Evolutionary conservation across 2,797 vertebrate genomes (phyloP).

Genomic region (Danio choprae): DNA sequence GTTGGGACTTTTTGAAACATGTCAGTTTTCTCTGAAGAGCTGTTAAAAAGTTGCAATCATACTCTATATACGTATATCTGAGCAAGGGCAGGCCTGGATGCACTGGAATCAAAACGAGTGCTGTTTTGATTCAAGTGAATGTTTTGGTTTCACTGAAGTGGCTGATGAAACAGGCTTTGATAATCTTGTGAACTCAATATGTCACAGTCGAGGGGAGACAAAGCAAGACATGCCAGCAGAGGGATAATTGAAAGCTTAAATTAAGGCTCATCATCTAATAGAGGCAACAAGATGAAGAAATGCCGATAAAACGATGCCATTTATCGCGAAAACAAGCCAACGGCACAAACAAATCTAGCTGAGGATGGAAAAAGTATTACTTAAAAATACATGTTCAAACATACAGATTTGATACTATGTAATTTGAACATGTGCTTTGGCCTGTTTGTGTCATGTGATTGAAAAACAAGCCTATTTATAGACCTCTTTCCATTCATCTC

Average conservation of each 20-base stretch:
- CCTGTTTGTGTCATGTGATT: constrained; percentile 6
- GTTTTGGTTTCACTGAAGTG: constrained; percentile 30
- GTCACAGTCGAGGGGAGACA: constrained; percentile 30
- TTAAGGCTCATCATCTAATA: constrained; percentile 36
- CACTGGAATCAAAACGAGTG: constrained; percentile 12
- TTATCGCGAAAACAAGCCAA: constrained; percentile 31
- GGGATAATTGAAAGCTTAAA: constrained; percentile 24
- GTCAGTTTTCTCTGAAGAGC: neutral
- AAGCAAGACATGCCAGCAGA: constrained; percentile 20
- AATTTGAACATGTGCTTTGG: constrained; percentile 26
- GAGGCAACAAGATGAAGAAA: constrained; percentile 11
- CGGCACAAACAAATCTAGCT: neutral
- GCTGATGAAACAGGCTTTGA: constrained; percentile 21
- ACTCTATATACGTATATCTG: constrained; percentile 17
- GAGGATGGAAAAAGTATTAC: constrained; percentile 6
- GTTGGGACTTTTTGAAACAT: constrained; percentile 17
- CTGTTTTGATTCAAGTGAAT: constrained; percentile 13
- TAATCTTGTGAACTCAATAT: constrained; percentile 35
- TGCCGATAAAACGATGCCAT: neutral
- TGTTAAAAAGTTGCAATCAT: constrained; percentile 18
- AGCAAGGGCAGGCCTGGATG: constrained; percentile 21
- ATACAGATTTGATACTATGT: neutral
- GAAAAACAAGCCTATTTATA: constrained; percentile 13
- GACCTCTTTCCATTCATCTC: constrained; percentile 22
- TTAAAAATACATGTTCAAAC: constrained; percentile 8